Evolutionary conservation across 1,140 invertebrate species (phyloP).

Genomic region (Teleogryllus occipitalis): DNA sequence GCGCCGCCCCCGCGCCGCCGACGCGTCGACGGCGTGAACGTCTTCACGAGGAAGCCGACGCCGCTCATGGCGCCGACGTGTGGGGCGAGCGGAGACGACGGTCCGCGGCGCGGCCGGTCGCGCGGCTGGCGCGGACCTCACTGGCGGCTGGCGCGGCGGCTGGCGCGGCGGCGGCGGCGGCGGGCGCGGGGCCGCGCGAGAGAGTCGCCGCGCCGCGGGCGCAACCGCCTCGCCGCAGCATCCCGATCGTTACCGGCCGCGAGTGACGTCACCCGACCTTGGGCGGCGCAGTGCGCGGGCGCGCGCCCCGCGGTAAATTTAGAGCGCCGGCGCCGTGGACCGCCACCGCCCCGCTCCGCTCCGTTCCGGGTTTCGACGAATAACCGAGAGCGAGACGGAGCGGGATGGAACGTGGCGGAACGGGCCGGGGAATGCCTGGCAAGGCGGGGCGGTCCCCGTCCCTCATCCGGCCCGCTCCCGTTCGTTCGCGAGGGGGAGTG

Average conservation of each 20-base stretch:
- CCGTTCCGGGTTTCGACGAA: too few relatives aligned
- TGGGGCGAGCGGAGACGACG: background rate
- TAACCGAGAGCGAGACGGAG: too few relatives aligned
- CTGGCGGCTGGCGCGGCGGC: background rate
- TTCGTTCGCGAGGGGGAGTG: too few relatives aligned
- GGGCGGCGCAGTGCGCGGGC: conserved; percentile 21
- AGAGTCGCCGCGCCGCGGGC: background rate
- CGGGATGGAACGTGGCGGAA: too few relatives aligned
- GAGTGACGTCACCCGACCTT: background rate
- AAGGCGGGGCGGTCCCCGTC: too few relatives aligned
- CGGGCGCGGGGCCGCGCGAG: background rate
- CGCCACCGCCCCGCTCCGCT: too few relatives aligned
- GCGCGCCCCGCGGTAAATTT: conserved; percentile 31
- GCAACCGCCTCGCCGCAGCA: background rate
- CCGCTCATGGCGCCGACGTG: conserved; percentile 43
- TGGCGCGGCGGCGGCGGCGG: too few relatives aligned
- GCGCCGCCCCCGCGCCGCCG: conserved; percentile 33
- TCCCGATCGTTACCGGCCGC: background rate
- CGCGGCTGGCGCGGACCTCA: background rate
- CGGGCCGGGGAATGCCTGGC: too few relatives aligned
- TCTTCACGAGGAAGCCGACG: conserved; percentile 54
- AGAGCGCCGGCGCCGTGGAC: too few relatives aligned
- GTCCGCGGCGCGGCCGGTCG: too few relatives aligned
- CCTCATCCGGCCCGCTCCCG: too few relatives aligned
- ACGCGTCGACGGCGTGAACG: conserved; percentile 52